Evolutionary conservation across 1,140 invertebrate genomes (phyloP), one percentile per base, ranked within the genome.

Genomic region (Drosophila teissieri): DNA sequence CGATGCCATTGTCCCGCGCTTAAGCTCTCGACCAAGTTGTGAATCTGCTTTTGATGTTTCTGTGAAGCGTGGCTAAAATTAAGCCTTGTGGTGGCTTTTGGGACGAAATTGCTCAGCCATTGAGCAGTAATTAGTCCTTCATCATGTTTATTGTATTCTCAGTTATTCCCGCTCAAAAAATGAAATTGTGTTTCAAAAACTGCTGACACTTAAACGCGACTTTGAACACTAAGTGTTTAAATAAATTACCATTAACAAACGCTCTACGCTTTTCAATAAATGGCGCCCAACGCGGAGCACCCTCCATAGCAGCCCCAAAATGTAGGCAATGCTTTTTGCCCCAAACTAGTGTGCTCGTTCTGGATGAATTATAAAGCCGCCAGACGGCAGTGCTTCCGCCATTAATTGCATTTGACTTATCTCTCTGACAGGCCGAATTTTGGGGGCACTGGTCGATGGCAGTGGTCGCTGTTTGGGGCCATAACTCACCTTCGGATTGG

Each of bases 401-500:
- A 68, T 68, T 68, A 68, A 68, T 68, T 65, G 64, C 64, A 19
- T 65, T 49, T 63, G 60, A 65, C 67, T 69, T 70, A 70, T 69
- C 67, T 70, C 12, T 12, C 19, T 70, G 65, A 56, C 67, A 57
- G 64, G 24, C 27, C n/a, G 49, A 17, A 37, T 42, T 64, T 64
- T 52, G 64, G n/a, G 56, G 44, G 19, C 45, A 11, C 27, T 46
- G 12, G 39, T 27, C 24, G 24, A 58, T 27, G 34, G 44, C 24
- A 19, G 55, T 31, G 34, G 44, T 15, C 44, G 39, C 31, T 39
- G 19, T 19, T 42, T 45, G 42, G 10, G 54, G 56, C 55, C 55
- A 70, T 63, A 53, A 79, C 82, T 94, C 94, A 98, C 98, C 96
- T 99, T 99, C 39, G 98, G 98, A 94, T 99, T 99, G 39, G 98